Conservation (phyloP, 1,140 invertebrate genomes). For the Andricus grossulariae region DNA sequence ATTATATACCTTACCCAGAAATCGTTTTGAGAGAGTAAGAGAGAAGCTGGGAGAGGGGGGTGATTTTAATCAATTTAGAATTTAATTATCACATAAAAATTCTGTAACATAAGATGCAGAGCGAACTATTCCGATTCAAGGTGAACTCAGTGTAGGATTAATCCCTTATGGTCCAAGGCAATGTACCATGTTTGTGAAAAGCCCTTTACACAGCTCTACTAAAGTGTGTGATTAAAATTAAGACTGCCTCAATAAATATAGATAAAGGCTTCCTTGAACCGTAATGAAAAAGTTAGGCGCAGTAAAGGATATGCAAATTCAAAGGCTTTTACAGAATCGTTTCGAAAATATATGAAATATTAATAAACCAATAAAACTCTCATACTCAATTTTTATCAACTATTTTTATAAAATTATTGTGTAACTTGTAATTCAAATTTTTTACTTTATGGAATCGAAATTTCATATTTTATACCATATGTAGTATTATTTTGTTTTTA, state of each 20-base stretch:
- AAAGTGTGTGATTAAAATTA: conserved; percentile 27
- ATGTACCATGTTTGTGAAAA: conserved; percentile 22
- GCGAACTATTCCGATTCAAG: conserved; percentile 12
- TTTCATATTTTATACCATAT: too few relatives aligned
- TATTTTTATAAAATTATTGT: too few relatives aligned
- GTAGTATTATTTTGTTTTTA: too few relatives aligned
- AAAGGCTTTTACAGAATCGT: background rate
- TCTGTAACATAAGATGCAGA: conserved; percentile 7
- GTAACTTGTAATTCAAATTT: too few relatives aligned
- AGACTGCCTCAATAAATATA: conserved; percentile 18
- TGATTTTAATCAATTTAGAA: background rate
- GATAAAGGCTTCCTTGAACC: conserved; percentile 5
- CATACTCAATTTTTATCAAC: too few relatives aligned
- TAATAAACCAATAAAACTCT: too few relatives aligned
- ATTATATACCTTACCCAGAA: too few relatives aligned
- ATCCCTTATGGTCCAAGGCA: conserved; percentile 15
- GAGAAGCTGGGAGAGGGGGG: too few relatives aligned
- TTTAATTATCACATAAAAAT: background rate
- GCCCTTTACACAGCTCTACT: conserved; percentile 10
- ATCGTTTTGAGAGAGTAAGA: too few relatives aligned
- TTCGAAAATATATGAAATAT: too few relatives aligned
- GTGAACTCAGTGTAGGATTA: conserved; percentile 15
- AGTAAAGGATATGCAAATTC: conserved; percentile 4
- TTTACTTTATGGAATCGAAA: too few relatives aligned
- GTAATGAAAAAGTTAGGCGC: conserved; percentile 16